Conservation (phyloP, 2,113 vertebrate genomes). For the Nymphicus hollandicus region DNA sequence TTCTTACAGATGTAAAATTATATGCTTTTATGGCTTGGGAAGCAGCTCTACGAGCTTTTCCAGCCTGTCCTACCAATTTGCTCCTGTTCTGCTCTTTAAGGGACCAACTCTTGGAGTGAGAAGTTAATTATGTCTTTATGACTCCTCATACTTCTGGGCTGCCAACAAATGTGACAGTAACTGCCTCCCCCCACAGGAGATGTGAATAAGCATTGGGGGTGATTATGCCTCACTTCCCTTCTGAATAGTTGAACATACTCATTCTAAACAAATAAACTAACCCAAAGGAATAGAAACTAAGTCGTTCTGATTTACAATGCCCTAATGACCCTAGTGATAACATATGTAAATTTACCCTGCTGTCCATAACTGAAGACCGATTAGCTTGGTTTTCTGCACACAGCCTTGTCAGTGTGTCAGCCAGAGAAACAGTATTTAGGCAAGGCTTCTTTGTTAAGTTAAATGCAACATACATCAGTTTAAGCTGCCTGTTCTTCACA, state of each 20-base stretch:
- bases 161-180: not conserved
- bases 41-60: not conserved
- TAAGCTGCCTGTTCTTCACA: not conserved
- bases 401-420: not conserved
- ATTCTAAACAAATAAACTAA: not conserved
- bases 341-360: not conserved
- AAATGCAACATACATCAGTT: not conserved
- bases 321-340: not conserved
- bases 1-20: not conserved
- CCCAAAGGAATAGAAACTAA: not conserved
- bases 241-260: not conserved
- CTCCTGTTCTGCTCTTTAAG: not conserved
- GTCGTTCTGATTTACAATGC: not conserved
- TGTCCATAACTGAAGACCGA: not conserved
- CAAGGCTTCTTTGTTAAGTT: not conserved
- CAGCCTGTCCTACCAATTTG: not conserved
- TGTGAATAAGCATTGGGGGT: not conserved
- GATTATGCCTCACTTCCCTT: not conserved
- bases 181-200: not conserved
- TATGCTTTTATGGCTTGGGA: not conserved
- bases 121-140: not conserved
- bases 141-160: not conserved
- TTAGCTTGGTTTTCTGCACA: not conserved
- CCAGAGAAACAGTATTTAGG: not conserved
- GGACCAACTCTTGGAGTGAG: not conserved